Base-by-base conservation (phyloP, 2,797 vertebrate genomes). In the Synaphobranchus kaupii region DNA sequence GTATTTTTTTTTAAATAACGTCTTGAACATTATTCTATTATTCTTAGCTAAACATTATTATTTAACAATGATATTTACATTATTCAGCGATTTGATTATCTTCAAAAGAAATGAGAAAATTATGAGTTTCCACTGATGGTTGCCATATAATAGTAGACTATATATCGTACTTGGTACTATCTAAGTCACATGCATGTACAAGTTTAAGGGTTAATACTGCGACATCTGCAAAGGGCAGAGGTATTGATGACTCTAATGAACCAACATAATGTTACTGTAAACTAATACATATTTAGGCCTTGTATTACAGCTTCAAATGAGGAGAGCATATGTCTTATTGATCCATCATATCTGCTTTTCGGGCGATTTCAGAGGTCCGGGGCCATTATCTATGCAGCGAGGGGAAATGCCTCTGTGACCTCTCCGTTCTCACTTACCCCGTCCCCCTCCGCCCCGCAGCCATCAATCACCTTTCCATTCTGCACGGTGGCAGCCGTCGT, bases 391-490 rank as follows among this genome's bases (percentile, higher is more conserved):
- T 93, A 95, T 95, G 95, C 95, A 96, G 95, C 95, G 95, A 95
- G 95, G 95, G 94, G 96, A 97, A 96, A 94, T 94, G 94, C 94
- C 93, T 96, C 92, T 91, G 94, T 95, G 96, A 96, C 96, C 96
- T 97, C 96, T 97, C 96, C 96, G 96, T 97, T 97, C 96, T 96
- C 94, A 92, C 94, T 92, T 95, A 94, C 94, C 89, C 92, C 96
- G 94, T 95, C 94, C 93, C 93, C 95, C 94, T 94, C 94, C 95
- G 91, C 93, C 96, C 95, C 95, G 95, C 91, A 97, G 96, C 97
- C 97, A 99, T 99, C 97, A 98, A 99, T 99, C 98, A 99, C 97
- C 96, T 98, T 98, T 98, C 97, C 97, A 98, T 99, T 98, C 97
- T 98, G 97, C 97, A 97, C 97, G 96, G 94, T 98, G 98, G 97